These are phyloP conservation scores for Acronicta psi DNA, from an alignment of 2,888 invertebrate genomes.

Conservation along the genomic window DNA sequence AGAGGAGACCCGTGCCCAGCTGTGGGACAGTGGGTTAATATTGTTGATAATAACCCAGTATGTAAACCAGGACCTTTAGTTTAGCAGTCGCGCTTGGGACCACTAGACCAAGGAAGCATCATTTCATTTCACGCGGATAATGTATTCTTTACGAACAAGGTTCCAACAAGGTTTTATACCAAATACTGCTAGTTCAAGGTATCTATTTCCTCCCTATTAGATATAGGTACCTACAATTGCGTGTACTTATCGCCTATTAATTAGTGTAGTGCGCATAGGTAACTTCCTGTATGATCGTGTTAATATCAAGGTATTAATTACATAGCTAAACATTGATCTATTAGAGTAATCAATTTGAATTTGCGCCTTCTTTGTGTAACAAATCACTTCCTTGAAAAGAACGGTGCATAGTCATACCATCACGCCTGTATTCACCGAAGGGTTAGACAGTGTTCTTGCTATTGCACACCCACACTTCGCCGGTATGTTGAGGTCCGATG, in stretches of 20 bases:
- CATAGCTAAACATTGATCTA: slow-evolving; percentile 18
- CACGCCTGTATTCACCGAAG: too few relatives aligned
- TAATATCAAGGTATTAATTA: slow-evolving; percentile 41
- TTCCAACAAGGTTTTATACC: slow-evolving; percentile 16
- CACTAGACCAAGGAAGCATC: too few relatives aligned
- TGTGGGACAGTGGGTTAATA: too few relatives aligned
- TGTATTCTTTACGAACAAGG: too few relatives aligned
- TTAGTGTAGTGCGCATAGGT: slow-evolving; percentile 21
- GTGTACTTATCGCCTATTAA: slow-evolving; percentile 16
- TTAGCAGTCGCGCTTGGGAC: too few relatives aligned
- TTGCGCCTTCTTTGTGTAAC: slow-evolving; percentile 6
- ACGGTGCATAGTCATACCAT: too few relatives aligned
- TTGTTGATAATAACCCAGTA: too few relatives aligned
- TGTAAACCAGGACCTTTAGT: too few relatives aligned
- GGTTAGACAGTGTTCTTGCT: too few relatives aligned
- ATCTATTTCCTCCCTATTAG: slow-evolving; percentile 25
- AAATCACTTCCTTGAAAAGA: slow-evolving; percentile 1
- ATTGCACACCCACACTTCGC: too few relatives aligned
- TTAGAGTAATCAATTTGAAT: slow-evolving; percentile 22
- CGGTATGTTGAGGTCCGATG: neutral
- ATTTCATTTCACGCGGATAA: too few relatives aligned
- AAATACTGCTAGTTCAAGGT: slow-evolving; percentile 25
- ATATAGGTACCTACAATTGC: slow-evolving; percentile 1
- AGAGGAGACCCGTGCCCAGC: too few relatives aligned
- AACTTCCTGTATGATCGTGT: slow-evolving; percentile 31